Conservation (phyloP, 2,888 invertebrate genomes). For the Morpho achilles region DNA sequence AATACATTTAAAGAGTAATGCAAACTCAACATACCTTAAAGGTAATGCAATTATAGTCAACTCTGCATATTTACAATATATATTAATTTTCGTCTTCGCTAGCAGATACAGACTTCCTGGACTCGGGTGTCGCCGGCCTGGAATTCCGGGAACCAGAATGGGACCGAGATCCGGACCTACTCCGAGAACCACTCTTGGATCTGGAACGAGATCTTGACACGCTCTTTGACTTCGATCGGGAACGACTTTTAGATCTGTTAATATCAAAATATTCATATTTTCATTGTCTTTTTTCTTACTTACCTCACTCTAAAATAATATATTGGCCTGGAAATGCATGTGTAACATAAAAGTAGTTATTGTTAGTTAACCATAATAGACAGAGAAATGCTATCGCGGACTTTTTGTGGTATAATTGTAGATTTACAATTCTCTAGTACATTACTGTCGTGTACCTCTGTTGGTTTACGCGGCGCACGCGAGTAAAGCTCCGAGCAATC, state of each 20-base stretch:
- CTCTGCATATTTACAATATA: slow-evolving; percentile 6
- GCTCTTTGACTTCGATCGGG: slow-evolving; percentile 50
- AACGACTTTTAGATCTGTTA: slow-evolving; percentile 52
- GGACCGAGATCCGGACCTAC: slow-evolving; percentile 55
- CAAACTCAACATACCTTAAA: slow-evolving; percentile 7
- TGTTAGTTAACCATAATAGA: too few relatives aligned
- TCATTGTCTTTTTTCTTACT: too few relatives aligned
- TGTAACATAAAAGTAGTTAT: too few relatives aligned
- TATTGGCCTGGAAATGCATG: too few relatives aligned
- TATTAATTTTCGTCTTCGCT: slow-evolving; percentile 74
- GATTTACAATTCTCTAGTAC: too few relatives aligned
- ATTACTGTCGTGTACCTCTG: too few relatives aligned
- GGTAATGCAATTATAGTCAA: slow-evolving; percentile 2
- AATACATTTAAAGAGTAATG: neutral
- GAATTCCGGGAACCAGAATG: slow-evolving; percentile 59
- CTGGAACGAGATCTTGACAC: slow-evolving; percentile 45
- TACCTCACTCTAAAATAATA: too few relatives aligned
- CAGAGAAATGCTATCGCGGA: too few relatives aligned
- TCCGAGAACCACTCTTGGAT: slow-evolving; percentile 50
- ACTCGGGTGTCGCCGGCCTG: slow-evolving; percentile 76
- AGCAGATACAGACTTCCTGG: slow-evolving; percentile 80
- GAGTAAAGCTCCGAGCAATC: too few relatives aligned
- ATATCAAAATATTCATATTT: neutral
- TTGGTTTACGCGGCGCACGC: too few relatives aligned
- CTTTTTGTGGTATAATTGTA: too few relatives aligned